Base-by-base conservation (phyloP, 1,140 invertebrate genomes). In the Euwallacea fornicatus region DNA sequence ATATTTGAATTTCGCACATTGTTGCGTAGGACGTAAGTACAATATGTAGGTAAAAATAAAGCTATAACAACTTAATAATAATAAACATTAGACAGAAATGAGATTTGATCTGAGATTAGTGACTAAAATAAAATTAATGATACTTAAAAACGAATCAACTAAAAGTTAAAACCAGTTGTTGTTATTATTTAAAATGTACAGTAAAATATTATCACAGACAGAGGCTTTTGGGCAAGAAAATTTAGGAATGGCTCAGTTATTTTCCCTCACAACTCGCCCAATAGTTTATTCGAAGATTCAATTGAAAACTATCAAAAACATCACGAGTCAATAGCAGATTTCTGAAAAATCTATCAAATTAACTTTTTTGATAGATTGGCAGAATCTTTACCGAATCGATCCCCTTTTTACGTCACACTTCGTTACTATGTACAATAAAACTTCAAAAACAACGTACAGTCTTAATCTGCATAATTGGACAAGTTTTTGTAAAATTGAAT, bases 161-260 rank as follows among this genome's bases (percentile, higher is more conserved):
- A 65, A 61, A 70, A 43, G 56, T 68, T 74, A 71, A 68, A 64
- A 65, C 59, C 60, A 71, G 7, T 61, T 67, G 7, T 61, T 67
- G 7, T 56, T 13, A 33, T 33, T 21, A 33, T 63, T 63, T 63
- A 64, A 65, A 71, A 70, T 43, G 33, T 65, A 66, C n/a, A 72
- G 9, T 68, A 65, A 69, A 75, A 67, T 72, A 73, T 71, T 78
- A 77, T 77, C 78, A 78, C 76, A 78, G 76, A 76, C 66, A 73
- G 56, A 56, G 42, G 61, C 55, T 65, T 41, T 46, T 63, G 73
- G 78, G 76, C 78, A 79, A 76, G 78, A 16, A 78, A 71, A 74
- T 74, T 56, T 75, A 78, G 75, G 75, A 78, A 69, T 72, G 71
- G 73, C 71, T 67, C 63, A 59, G 64, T 58, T 66, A 55, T 75